A percentile compares a stretch with the other conserved stretches of the same genome.
These are phyloP conservation scores for Andrena flavipes DNA, from an alignment of 2,888 invertebrate species.

Conservation along the genomic window DNA sequence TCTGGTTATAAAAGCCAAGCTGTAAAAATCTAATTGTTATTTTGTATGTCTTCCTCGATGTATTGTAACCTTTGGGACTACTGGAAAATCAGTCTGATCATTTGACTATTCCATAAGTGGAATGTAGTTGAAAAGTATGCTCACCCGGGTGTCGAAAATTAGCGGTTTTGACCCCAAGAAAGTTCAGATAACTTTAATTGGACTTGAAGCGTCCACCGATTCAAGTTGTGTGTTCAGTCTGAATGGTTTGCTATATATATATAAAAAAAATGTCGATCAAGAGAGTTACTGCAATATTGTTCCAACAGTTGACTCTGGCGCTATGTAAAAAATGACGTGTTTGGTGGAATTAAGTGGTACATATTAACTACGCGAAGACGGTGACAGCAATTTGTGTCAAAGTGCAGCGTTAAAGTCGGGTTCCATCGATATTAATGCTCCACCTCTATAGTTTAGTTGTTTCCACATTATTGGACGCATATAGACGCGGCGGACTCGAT, in stretches of 20 bases:
- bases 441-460: constrained; percentile 63
- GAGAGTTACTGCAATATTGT: too few species aligned
- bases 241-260: too few species aligned
- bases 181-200: constrained; percentile 57
- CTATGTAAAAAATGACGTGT: background rate
- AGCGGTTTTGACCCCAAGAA: constrained; percentile 49
- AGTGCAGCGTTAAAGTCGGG: constrained; percentile 32
- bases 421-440: constrained; percentile 66
- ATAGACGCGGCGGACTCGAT: constrained; percentile 57
- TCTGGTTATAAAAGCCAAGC: too few species aligned
- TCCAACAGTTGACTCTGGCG: background rate
- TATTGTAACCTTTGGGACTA: background rate
- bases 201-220: constrained; percentile 19
- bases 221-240: constrained; percentile 13
- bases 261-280: too few species aligned
- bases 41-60: background rate
- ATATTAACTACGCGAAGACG: constrained; percentile 27
- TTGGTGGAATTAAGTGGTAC: background rate
- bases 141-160: background rate
- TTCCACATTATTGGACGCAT: constrained; percentile 69
- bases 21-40: too few species aligned
- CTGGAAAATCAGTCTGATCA: background rate
- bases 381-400: constrained; percentile 23
- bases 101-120: background rate
- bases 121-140: background rate